Percentiles rank a stretch among this genome's conserved stretches.
These are phyloP conservation scores for Acanthochromis polyacanthus DNA, from an alignment of 2,113 vertebrate genomes.

Conservation along the genomic window DNA sequence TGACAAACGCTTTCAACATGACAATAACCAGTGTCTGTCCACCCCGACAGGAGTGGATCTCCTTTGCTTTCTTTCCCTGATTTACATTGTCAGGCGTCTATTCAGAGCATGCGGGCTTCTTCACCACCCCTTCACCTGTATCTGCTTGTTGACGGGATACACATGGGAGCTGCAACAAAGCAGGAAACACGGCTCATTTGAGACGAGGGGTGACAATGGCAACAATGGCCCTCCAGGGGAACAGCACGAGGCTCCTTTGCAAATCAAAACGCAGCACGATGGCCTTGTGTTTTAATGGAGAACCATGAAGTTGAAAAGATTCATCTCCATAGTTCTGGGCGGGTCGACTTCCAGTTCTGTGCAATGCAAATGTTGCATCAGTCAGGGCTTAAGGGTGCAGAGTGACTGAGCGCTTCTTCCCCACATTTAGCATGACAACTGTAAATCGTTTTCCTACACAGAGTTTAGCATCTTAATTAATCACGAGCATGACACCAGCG, in stretches of 20 bases:
- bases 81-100: slow-evolving; percentile 47
- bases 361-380: slow-evolving; percentile 44
- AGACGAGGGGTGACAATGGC: slow-evolving; percentile 32
- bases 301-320: slow-evolving; percentile 15
- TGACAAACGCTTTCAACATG: not conserved
- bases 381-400: slow-evolving; percentile 4
- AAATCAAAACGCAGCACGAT: slow-evolving; percentile 40
- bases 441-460: not conserved
- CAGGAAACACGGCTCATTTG: slow-evolving; percentile 9
- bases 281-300: slow-evolving; percentile 37
- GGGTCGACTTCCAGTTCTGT: slow-evolving; percentile 10
- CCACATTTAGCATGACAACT: not conserved
- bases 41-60: slow-evolving; percentile 14
- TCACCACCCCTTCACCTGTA: slow-evolving; percentile 38
- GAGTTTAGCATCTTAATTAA: not conserved
- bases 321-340: slow-evolving; percentile 19
- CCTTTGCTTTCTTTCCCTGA: slow-evolving; percentile 15
- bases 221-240: slow-evolving; percentile 45
- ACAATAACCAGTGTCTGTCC: slow-evolving; percentile 21
- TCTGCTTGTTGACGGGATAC: slow-evolving; percentile 43
- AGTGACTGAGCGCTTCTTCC: not conserved
- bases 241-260: slow-evolving; percentile 24
- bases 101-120: slow-evolving; percentile 35
- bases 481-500: not conserved
- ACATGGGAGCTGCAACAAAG: slow-evolving; percentile 48